Base-by-base conservation (phyloP, 2,113 vertebrate genomes). In the Naja naja region DNA sequence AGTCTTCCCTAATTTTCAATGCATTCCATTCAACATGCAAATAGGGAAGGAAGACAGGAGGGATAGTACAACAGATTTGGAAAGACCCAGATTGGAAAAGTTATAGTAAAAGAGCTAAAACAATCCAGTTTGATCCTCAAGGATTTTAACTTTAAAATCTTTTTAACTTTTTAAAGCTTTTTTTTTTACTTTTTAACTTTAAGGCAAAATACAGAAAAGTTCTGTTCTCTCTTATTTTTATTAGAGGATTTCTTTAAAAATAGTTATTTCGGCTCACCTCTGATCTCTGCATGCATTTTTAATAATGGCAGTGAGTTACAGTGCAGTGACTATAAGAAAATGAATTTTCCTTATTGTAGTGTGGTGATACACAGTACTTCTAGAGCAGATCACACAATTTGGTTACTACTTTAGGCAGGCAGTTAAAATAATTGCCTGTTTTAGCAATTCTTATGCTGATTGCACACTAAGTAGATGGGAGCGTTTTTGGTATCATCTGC, bases 381-480 rank as follows among this genome's bases (percentile, higher is more conserved):
- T 94, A 14, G 87, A 93, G 91, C 94, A 93, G 95, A 96, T 97
- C 95, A 95, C 92, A 93, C 93, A 95, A 92, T 95, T 94, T 1
- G 60, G 0, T 47, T 94, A 89, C 94, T 94, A 94, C 96, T 95
- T 94, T 89, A 96, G 96, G 95, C 94, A 95, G 90, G 92, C 95
- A 96, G 91, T 97, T 97, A 96, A 95, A 89, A 94, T 95, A 96
- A 97, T 96, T 97, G 95, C 94, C 95, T 93, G 94, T 96, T 96
- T 91, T 2, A 96, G 91, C 96, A 86, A 90, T 0, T 64, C 92
- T 97, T 93, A 89, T 54, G 69, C 91, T 97, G 96, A 96, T 93
- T 96, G 94, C 93, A 94, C 0, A 2, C 89, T 56, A 95, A 96
- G 92, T 95, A 89, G 88, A 94, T 49, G 58, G 85, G 94, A 92